A percentile compares a stretch with the other conserved stretches of the same genome.
Evolutionary conservation across 2,113 vertebrate species (phyloP).

Genomic region (Carassius gibelio): DNA sequence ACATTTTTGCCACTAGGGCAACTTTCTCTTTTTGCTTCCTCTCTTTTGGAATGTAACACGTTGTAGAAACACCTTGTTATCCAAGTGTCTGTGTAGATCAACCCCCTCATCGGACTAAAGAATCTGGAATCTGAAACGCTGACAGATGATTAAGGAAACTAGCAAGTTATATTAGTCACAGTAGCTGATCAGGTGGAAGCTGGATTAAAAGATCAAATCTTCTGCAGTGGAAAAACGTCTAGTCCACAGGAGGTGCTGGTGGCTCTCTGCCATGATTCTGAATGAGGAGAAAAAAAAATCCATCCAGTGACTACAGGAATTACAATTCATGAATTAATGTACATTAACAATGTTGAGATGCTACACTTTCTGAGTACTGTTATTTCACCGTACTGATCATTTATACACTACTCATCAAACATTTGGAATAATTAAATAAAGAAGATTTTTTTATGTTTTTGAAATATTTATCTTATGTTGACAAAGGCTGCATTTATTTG

Average conservation of each 20-base stretch:
- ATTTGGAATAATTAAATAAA: background rate
- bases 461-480: background rate
- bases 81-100: background rate
- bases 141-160: constrained; percentile 38
- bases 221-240: constrained; percentile 69
- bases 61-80: background rate
- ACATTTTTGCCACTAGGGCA: background rate
- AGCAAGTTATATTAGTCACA: constrained; percentile 73
- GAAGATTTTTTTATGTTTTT: background rate
- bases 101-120: constrained; percentile 25
- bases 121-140: constrained; percentile 63
- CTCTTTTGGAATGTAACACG: background rate
- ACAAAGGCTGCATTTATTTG: background rate
- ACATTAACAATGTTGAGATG: background rate
- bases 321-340: background rate
- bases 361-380: background rate
- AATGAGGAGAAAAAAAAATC: background rate
- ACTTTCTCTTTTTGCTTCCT: background rate
- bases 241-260: constrained; percentile 91
- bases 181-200: constrained; percentile 73
- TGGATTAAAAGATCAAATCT: constrained; percentile 16
- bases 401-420: background rate
- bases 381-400: background rate
- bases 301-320: background rate
- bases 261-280: constrained; percentile 82